Evolutionary conservation across 2,797 vertebrate species (phyloP), one percentile per base, ranked within the genome.

Genomic region (Microctenopoma lineatum): DNA sequence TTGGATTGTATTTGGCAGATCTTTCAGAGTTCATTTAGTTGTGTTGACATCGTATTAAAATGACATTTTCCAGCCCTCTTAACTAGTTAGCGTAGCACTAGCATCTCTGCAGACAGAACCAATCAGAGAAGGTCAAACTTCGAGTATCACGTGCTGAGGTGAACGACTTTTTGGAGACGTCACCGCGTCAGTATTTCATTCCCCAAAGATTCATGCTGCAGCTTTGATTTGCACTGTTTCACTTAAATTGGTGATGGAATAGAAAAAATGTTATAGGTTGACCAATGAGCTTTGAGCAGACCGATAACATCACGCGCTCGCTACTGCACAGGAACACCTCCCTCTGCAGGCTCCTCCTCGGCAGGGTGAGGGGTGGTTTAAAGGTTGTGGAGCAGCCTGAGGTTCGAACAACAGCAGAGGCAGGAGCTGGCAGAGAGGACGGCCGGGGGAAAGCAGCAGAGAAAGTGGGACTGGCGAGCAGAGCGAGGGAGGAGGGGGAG

Each of bases 341-440:
- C 62, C 57, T 14, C 15, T 56, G 57, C 10, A 36, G 5, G 54
- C 69, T 58, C 68, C 56, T 4, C n/a, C 38, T 9, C 4, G 25
- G 56, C 45, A 9, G 32, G 55, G 21, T 25, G 16, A 66, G 56
- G 64, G 68, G 52, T 67, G 69, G 46, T 86, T 78, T 70, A 74
- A 84, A 81, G 84, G 84, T 80, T 69, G 15, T 4, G 29, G 38
- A 29, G 59, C 63, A 32, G 59, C 60, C 41, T 12, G 2, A 58
- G 51, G 55, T 16, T 71, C 72, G 67, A 75, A 54, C 44, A 21
- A 47, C 72, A 68, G 73, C 59, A 55, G 59, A 59, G 73, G 18
- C 14, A 61, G 55, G 21, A 34, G 66, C 48, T 34, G 18, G 38
- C 32, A 36, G 66, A 69, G 6, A 44, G 27, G 18, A 56, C 34